A percentile compares a stretch with the other conserved stretches of the same genome.
Conservation (phyloP, 1,140 invertebrate species). For the Spodoptera frugiperda region DNA sequence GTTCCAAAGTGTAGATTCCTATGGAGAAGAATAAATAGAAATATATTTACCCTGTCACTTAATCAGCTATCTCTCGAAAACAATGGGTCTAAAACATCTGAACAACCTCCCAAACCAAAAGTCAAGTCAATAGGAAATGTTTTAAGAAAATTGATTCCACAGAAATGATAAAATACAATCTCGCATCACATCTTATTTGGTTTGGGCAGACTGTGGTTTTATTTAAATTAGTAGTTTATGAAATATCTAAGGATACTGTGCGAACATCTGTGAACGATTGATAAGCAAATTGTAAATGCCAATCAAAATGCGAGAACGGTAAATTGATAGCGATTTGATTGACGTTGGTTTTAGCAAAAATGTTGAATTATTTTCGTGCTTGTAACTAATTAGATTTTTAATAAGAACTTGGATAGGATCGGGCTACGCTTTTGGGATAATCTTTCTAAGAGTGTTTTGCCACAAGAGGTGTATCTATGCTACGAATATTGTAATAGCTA, state of each 20-base stretch:
- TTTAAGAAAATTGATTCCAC: constrained; percentile 23
- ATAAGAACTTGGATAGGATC: too few species aligned
- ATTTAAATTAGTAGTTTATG: constrained; percentile 15
- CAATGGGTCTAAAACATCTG: not conserved
- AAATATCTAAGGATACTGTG: not conserved
- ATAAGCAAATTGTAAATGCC: not conserved
- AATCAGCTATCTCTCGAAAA: too few species aligned
- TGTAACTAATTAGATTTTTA: not conserved
- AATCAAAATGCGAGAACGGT: not conserved
- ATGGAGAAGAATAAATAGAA: too few species aligned
- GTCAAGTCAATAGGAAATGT: not conserved
- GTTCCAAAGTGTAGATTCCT: too few species aligned
- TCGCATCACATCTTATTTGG: not conserved
- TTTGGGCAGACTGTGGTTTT: not conserved
- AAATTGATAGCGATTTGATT: not conserved
- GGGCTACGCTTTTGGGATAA: too few species aligned
- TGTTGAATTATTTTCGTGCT: not conserved
- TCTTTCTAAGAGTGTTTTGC: too few species aligned
- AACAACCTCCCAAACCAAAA: not conserved
- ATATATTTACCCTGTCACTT: too few species aligned
- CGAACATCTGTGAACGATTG: constrained; percentile 10
- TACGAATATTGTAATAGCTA: too few species aligned
- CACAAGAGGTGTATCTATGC: too few species aligned
- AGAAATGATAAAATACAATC: constrained; percentile 13
- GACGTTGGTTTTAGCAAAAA: not conserved